Evolutionary conservation across 2,113 vertebrate genomes (phyloP).

Genomic region (Zosterops japonicus): DNA sequence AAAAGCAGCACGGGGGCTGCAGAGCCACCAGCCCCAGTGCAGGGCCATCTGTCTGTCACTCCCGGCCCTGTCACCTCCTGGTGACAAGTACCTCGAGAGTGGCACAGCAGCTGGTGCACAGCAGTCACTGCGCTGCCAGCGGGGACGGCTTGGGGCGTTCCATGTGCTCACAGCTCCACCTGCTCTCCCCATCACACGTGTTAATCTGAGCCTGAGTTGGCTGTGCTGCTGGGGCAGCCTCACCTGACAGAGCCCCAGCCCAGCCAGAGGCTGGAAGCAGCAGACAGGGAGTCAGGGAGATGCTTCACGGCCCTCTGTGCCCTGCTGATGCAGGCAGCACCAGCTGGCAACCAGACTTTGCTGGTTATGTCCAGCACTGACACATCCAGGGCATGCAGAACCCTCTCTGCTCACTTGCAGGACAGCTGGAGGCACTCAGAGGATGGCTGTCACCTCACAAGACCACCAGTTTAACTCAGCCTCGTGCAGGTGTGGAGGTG

Average conservation of each 20-base stretch:
- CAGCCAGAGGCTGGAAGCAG: neutral
- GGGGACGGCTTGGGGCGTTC: fast-evolving
- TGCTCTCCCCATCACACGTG: neutral
- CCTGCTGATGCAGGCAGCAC: neutral
- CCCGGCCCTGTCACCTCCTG: neutral
- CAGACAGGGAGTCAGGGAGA: neutral
- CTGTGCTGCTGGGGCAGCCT: neutral
- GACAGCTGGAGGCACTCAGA: neutral
- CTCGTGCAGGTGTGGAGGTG: neutral
- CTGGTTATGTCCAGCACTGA: too few species aligned
- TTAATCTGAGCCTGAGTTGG: neutral
- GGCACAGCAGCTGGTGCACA: neutral
- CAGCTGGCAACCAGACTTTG: neutral
- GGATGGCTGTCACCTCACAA: neutral
- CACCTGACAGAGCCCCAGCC: neutral
- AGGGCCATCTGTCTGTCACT: neutral
- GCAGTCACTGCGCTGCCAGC: fast-evolving
- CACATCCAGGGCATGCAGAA: fast-evolving
- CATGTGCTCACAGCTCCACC: neutral
- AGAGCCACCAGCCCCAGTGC: fast-evolving
- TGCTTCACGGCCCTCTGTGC: fast-evolving
- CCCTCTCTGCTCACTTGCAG: neutral
- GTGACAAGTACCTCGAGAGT: neutral
- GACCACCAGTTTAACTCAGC: neutral
- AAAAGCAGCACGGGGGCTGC: neutral